These are phyloP conservation scores for Urocyon cinereoargenteus DNA, from an alignment of 2,797 vertebrate species.

Conservation along the genomic window DNA sequence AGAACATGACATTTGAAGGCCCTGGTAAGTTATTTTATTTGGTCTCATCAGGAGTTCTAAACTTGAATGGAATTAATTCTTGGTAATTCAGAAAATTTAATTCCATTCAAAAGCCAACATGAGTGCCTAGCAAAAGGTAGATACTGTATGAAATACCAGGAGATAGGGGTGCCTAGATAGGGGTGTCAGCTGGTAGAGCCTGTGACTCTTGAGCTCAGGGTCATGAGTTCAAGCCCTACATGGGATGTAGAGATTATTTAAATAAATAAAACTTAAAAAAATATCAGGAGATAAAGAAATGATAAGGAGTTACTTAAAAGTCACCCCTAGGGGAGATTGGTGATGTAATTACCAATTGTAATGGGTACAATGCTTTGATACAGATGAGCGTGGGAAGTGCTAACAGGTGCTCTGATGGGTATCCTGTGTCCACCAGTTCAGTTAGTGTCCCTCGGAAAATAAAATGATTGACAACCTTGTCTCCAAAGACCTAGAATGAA, in stretches of 20 bases:
- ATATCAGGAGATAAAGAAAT: not conserved
- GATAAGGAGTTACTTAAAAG: not conserved
- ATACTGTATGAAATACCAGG: not conserved
- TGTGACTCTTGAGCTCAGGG: not conserved
- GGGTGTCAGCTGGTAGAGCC: not conserved
- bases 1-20: conserved; percentile 9
- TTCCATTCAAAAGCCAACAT: not conserved
- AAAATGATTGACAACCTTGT: conserved; percentile 37
- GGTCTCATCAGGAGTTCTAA: not conserved
- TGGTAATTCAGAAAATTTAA: conserved; percentile 45
- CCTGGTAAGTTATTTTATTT: not conserved
- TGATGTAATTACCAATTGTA: not conserved
- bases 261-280: not conserved
- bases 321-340: not conserved
- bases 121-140: not conserved
- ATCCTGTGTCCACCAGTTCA: not conserved
- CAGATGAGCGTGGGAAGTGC: not conserved
- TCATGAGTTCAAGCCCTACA: not conserved
- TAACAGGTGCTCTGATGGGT: not conserved
- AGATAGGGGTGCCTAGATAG: not conserved
- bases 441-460: conserved; percentile 44
- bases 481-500: conserved; percentile 27
- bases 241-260: not conserved
- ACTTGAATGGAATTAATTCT: conserved; percentile 44
- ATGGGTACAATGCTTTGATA: not conserved